A percentile compares a stretch with the other conserved stretches of the same genome.
These are phyloP conservation scores for Stratiomys singularior DNA, from an alignment of 2,888 invertebrate genomes.

Conservation along the genomic window DNA sequence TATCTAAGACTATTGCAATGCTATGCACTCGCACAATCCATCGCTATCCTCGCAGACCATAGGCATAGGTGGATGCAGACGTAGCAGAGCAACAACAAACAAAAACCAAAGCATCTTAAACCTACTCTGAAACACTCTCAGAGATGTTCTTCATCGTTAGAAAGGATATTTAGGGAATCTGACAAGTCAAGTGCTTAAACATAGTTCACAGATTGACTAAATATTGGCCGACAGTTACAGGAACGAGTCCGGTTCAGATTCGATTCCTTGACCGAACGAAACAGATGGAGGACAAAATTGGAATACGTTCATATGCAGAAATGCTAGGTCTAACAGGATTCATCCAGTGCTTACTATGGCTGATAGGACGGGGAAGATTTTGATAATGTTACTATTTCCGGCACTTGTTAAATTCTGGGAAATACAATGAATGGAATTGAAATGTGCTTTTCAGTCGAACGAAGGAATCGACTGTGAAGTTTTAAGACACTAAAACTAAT, in stretches of 20 bases:
- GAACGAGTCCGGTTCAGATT: conserved; percentile 20
- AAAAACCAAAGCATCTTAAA: conserved; percentile 1
- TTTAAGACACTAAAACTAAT: conserved; percentile 24
- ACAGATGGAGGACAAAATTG: conserved; percentile 22
- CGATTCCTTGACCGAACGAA: conserved; percentile 15
- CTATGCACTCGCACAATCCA: neutral
- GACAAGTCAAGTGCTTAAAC: conserved; percentile 45
- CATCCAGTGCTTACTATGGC: neutral
- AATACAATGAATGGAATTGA: conserved; percentile 20
- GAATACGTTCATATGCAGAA: conserved; percentile 18
- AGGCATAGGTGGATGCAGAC: neutral
- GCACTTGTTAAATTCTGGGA: neutral
- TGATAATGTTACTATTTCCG: neutral
- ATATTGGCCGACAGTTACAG: conserved; percentile 41
- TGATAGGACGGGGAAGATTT: neutral
- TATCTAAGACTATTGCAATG: conserved; percentile 27
- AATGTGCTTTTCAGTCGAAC: neutral
- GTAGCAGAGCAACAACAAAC: neutral
- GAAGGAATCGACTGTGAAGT: conserved; percentile 2
- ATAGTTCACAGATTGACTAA: conserved; percentile 43
- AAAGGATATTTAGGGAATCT: conserved; percentile 40
- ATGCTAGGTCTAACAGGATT: neutral
- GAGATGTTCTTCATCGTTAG: neutral
- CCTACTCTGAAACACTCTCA: neutral
- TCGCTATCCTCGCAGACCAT: neutral